phyloP scores from a whole-genome alignment of 2,113 vertebrate genomes.

The Lichenostomus cassidix region DNA sequence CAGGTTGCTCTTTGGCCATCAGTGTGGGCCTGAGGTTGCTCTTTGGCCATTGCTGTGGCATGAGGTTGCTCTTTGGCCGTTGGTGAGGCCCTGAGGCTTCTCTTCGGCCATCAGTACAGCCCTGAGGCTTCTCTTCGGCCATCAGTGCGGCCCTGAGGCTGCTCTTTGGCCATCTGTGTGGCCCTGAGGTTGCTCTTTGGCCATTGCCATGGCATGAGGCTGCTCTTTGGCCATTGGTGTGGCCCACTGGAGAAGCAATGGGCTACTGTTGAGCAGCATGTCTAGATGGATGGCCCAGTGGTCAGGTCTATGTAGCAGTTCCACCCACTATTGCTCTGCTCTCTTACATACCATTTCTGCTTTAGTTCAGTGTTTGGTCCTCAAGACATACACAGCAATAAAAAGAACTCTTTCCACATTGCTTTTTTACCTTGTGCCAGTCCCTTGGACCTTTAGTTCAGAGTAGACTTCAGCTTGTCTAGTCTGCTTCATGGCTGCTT shows the following conservation, averaged over 20 bases:
- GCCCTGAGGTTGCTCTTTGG: background rate
- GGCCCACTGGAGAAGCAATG: rapidly evolving
- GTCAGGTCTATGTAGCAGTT: background rate
- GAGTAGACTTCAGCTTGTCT: background rate
- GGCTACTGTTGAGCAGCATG: background rate
- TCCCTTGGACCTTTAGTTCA: background rate
- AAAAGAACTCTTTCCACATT: background rate
- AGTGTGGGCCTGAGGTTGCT: background rate
- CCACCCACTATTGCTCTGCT: background rate
- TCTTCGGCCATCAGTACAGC: background rate
- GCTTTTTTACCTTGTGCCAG: background rate
- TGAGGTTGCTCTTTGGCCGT: background rate
- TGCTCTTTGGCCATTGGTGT: background rate
- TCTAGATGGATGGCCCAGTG: background rate
- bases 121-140: background rate
- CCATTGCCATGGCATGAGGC: background rate
- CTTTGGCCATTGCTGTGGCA: background rate
- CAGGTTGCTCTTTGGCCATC: background rate
- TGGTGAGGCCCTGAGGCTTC: background rate
- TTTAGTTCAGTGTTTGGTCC: background rate
- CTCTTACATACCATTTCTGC: background rate
- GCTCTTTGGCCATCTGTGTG: background rate
- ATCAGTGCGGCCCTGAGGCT: background rate
- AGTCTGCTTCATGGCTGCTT: background rate
- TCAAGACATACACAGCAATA: background rate